These are phyloP conservation scores for Helleia helle DNA, from an alignment of 2,888 invertebrate genomes.

Conservation along the genomic window DNA sequence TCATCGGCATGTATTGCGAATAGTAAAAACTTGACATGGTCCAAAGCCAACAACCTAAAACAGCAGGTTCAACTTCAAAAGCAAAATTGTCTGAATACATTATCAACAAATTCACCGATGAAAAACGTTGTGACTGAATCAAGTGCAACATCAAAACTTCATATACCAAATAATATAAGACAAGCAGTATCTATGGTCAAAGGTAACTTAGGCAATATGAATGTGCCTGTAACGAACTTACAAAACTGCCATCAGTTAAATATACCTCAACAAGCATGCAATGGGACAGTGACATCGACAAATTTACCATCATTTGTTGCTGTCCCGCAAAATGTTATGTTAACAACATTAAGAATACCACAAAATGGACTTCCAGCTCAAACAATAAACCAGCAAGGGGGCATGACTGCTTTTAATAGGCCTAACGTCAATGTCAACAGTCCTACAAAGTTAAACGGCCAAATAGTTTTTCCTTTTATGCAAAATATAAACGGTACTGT, in stretches of 20 bases:
- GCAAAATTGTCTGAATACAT: constrained; percentile 50
- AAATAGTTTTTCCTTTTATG: constrained; percentile 74
- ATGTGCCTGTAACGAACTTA: constrained; percentile 52
- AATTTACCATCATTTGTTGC: constrained; percentile 61
- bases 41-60: constrained; percentile 63
- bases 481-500: constrained; percentile 74
- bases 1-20: constrained; percentile 65
- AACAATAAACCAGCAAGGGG: constrained; percentile 50
- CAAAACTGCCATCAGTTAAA: constrained; percentile 62
- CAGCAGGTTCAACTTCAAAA: constrained; percentile 60
- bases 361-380: constrained; percentile 57
- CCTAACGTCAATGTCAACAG: constrained; percentile 59
- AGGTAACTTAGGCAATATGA: constrained; percentile 47
- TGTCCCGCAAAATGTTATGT: constrained; percentile 70
- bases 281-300: constrained; percentile 50
- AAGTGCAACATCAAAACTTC: constrained; percentile 55
- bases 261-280: constrained; percentile 47
- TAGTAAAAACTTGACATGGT: constrained; percentile 64
- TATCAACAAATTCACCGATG: constrained; percentile 28
- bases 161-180: constrained; percentile 54
- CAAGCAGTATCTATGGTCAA: constrained; percentile 58
- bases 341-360: constrained; percentile 73
- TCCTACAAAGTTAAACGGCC: constrained; percentile 64
- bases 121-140: constrained; percentile 39
- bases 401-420: constrained; percentile 49